Percentiles rank a stretch among this genome's conserved stretches.
These are phyloP conservation scores for Papilio dardanus DNA, from an alignment of 1,140 invertebrate species.

Conservation along the genomic window DNA sequence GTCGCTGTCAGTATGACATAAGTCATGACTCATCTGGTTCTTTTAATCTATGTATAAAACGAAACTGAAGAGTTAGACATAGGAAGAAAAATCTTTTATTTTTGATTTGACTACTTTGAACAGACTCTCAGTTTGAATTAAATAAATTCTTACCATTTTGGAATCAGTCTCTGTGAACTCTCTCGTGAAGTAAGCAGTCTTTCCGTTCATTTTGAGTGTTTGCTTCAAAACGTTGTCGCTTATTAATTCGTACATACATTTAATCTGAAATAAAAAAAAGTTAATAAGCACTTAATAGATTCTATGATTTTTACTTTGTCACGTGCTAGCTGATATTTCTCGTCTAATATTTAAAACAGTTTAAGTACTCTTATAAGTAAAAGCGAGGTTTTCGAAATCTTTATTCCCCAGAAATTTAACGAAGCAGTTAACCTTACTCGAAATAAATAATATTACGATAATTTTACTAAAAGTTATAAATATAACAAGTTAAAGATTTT, in stretches of 20 bases:
- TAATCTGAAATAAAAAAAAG: slow-evolving; percentile 52
- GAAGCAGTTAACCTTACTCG: background rate
- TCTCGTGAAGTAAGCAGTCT: slow-evolving; percentile 52
- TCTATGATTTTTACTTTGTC: background rate
- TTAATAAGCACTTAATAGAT: background rate
- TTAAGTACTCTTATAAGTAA: background rate
- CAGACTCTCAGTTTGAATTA: too few species aligned
- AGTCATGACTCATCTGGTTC: too few species aligned
- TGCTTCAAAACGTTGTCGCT: slow-evolving; percentile 60
- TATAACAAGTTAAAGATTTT: background rate
- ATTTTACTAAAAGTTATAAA: background rate
- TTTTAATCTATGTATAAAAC: too few species aligned
- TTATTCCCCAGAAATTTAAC: background rate
- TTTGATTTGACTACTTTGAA: too few species aligned
- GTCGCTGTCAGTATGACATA: too few species aligned
- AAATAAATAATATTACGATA: background rate
- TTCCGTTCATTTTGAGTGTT: slow-evolving; percentile 55
- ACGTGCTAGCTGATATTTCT: too few species aligned
- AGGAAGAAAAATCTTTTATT: too few species aligned
- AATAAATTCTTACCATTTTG: slow-evolving; percentile 54
- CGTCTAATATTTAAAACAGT: too few species aligned
- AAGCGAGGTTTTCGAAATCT: too few species aligned
- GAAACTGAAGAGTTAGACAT: too few species aligned
- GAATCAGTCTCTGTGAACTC: slow-evolving; percentile 55
- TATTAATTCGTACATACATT: slow-evolving; percentile 54